Percentiles rank a stretch among this genome's conserved stretches.
These are phyloP conservation scores for Anthopleura sola DNA, from an alignment of 64 coral and sea anemone genomes.

Conservation along the genomic window DNA sequence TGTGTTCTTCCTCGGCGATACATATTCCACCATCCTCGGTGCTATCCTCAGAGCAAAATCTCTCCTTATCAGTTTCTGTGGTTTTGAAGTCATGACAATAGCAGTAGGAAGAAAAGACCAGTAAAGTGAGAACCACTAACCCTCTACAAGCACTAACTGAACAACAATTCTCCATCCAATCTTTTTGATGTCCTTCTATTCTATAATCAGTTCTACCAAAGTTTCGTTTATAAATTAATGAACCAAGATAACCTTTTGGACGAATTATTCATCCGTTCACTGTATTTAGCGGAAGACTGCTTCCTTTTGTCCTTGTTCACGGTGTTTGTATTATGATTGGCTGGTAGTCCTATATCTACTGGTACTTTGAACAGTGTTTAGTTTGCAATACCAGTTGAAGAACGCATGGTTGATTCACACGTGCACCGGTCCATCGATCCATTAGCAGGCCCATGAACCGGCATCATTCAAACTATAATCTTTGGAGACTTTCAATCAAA, in stretches of 20 bases:
- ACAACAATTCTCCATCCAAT: neutral
- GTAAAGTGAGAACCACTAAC: neutral
- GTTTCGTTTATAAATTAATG: conserved; percentile 59
- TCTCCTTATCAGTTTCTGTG: neutral
- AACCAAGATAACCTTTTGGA: conserved; percentile 30
- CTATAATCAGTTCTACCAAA: neutral
- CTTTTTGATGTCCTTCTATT: neutral
- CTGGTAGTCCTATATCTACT: neutral
- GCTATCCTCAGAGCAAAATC: conserved; percentile 1
- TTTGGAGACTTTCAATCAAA: no score
- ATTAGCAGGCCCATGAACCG: no score
- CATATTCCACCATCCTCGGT: conserved; percentile 35
- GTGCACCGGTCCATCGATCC: neutral
- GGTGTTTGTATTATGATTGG: neutral
- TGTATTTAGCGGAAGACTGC: neutral
- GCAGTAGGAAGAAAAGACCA: neutral
- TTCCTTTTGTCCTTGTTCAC: conserved; percentile 8
- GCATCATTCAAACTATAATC: no score
- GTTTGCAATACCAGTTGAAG: neutral
- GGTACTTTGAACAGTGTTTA: neutral
- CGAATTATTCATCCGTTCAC: neutral
- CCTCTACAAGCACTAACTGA: neutral
- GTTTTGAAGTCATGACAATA: neutral
- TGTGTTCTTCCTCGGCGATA: conserved; percentile 24
- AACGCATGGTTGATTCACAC: conserved; percentile 21